These are phyloP conservation scores for Scaptodrosophila lebanonensis DNA, from an alignment of 1,140 invertebrate species.

Conservation along the genomic window DNA sequence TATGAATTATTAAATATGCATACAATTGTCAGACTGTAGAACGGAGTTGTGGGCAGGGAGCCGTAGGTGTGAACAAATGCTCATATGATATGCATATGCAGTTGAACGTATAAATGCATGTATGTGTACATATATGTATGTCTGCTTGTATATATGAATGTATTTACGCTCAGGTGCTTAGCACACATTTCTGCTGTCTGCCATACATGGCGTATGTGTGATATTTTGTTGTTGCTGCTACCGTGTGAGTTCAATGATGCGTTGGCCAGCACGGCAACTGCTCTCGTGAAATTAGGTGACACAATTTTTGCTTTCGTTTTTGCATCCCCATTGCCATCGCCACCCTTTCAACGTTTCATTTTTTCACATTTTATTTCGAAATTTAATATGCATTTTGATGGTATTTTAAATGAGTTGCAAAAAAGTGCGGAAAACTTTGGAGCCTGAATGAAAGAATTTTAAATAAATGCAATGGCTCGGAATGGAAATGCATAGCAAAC, in stretches of 20 bases:
- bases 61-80: slow-evolving; percentile 27
- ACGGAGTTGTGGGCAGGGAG: slow-evolving; percentile 9
- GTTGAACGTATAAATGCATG: no score
- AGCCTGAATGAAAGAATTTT: no score
- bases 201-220: slow-evolving; percentile 18
- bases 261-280: slow-evolving; percentile 30
- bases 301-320: slow-evolving; percentile 48
- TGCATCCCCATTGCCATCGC: slow-evolving; percentile 17
- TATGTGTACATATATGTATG: no score
- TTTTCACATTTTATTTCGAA: slow-evolving; percentile 16
- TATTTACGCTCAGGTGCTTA: slow-evolving; percentile 30
- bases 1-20: slow-evolving; percentile 73
- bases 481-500: no score
- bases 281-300: slow-evolving; percentile 65
- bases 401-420: slow-evolving; percentile 51
- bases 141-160: slow-evolving; percentile 1
- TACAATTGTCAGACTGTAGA: slow-evolving; percentile 46
- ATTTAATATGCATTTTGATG: slow-evolving; percentile 62
- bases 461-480: no score
- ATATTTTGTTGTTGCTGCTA: slow-evolving; percentile 28
- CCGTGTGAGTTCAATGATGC: slow-evolving; percentile 48
- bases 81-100: slow-evolving; percentile 41
- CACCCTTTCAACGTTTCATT: slow-evolving; percentile 1
- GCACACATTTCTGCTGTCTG: slow-evolving; percentile 12
- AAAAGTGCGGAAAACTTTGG: slow-evolving; percentile 20